Evolutionary conservation across 2,113 vertebrate genomes (phyloP).

Genomic region (Sterrhoptilus dennistouni): DNA sequence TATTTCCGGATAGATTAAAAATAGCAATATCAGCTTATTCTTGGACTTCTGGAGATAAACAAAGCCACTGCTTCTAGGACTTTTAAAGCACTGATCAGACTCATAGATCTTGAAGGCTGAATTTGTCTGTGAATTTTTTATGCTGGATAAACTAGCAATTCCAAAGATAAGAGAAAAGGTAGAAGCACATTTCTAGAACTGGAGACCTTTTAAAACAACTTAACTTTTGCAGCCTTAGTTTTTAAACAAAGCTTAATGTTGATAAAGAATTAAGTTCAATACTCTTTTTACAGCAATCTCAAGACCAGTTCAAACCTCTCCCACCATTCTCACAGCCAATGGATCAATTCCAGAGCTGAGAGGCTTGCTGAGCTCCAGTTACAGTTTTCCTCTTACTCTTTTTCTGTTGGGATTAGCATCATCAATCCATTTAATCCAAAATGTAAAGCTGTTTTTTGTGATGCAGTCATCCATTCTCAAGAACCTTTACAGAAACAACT

Average conservation of each 20-base stretch:
- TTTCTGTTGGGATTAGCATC: constrained; percentile 46
- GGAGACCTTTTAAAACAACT: not conserved
- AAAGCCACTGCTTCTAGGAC: constrained; percentile 67
- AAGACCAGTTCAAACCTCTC: not conserved
- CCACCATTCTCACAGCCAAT: not conserved
- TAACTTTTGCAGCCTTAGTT: not conserved
- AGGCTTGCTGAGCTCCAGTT: not conserved
- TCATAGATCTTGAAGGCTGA: constrained; percentile 28
- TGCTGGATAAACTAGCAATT: constrained; percentile 28
- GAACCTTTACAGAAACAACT: constrained; percentile 49
- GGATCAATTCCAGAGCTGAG: constrained; percentile 24
- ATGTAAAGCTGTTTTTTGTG: constrained; percentile 38
- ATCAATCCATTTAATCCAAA: constrained; percentile 55
- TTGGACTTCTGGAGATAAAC: constrained; percentile 75
- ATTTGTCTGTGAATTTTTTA: constrained; percentile 31
- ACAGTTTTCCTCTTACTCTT: constrained; percentile 4
- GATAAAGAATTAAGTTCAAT: not conserved
- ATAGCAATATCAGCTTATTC: constrained; percentile 78
- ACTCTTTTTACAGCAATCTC: not conserved
- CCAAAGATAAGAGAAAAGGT: constrained; percentile 21
- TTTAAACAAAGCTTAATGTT: not conserved
- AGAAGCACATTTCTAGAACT: constrained; percentile 22
- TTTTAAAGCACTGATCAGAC: constrained; percentile 63
- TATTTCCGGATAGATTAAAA: constrained; percentile 81
- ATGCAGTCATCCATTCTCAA: constrained; percentile 56